Evolutionary conservation across 2,113 vertebrate species (phyloP).

Genomic region (Esox niger): DNA sequence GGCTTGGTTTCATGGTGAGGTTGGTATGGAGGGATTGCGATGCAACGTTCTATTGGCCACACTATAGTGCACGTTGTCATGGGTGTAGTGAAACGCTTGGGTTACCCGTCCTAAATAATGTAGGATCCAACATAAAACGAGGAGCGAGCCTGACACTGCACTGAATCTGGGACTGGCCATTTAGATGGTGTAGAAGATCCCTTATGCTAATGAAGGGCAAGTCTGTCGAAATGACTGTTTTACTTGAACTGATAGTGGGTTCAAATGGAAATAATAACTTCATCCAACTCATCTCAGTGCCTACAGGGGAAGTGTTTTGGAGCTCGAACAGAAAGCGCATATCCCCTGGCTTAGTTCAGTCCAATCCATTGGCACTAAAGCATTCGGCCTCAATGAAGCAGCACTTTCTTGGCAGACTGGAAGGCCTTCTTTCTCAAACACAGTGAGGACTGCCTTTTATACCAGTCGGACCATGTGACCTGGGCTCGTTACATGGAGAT

Average conservation of each 20-base stretch:
- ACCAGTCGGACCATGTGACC: slow-evolving; percentile 43
- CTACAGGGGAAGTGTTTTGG: not conserved
- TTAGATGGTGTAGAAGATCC: not conserved
- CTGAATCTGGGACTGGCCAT: not conserved
- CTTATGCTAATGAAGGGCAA: not conserved
- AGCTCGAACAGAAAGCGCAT: not conserved
- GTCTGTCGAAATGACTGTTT: not conserved
- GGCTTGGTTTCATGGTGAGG: not conserved
- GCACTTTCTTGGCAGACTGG: slow-evolving; percentile 51
- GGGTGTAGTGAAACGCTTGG: too few species aligned
- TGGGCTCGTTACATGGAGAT: slow-evolving; percentile 46
- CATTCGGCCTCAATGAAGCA: slow-evolving; percentile 27
- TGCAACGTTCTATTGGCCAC: too few species aligned
- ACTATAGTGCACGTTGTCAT: too few species aligned
- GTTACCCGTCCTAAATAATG: too few species aligned
- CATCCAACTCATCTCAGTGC: too few species aligned
- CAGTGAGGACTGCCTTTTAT: slow-evolving; percentile 53
- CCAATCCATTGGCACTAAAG: slow-evolving; percentile 36
- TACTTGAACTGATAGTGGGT: not conserved
- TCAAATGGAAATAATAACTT: too few species aligned
- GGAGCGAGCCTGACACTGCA: too few species aligned
- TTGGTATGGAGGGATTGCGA: not conserved
- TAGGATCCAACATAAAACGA: too few species aligned
- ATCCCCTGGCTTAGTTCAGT: not conserved
- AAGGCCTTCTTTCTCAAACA: slow-evolving; percentile 41